A percentile compares a stretch with the other conserved stretches of the same genome.
Conservation (phyloP, 2,113 vertebrate genomes). For the Aptenodytes forsteri region DNA sequence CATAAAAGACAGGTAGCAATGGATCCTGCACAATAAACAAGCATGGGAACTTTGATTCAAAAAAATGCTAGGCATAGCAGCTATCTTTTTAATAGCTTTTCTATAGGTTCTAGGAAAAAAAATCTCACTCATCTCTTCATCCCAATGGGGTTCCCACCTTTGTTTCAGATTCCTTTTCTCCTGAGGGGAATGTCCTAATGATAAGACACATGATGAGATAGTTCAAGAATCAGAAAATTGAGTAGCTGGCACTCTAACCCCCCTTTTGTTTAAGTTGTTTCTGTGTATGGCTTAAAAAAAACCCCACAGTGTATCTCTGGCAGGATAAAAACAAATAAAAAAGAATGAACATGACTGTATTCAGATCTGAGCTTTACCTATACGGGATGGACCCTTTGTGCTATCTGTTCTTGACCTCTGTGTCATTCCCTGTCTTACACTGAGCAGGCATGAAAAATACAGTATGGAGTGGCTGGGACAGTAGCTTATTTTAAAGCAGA, state of each 20-base stretch:
- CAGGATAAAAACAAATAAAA: background rate
- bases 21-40: background rate
- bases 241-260: background rate
- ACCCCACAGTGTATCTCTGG: fast-evolving
- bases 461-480: background rate
- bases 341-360: background rate
- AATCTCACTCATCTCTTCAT: background rate
- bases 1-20: background rate
- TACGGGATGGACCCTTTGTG: fast-evolving
- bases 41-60: background rate
- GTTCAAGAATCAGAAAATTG: background rate
- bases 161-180: background rate
- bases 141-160: fast-evolving
- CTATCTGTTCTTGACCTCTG: background rate
- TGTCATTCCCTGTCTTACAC: background rate
- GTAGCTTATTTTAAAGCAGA: background rate
- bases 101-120: background rate
- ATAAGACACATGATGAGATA: background rate
- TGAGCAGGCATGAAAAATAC: background rate
- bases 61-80: background rate
- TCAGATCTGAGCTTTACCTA: background rate
- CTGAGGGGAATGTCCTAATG: background rate
- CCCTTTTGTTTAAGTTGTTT: background rate
- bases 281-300: background rate
- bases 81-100: background rate